These are phyloP conservation scores for Euzophera pinguis DNA, from an alignment of 2,888 invertebrate genomes.

Conservation along the genomic window DNA sequence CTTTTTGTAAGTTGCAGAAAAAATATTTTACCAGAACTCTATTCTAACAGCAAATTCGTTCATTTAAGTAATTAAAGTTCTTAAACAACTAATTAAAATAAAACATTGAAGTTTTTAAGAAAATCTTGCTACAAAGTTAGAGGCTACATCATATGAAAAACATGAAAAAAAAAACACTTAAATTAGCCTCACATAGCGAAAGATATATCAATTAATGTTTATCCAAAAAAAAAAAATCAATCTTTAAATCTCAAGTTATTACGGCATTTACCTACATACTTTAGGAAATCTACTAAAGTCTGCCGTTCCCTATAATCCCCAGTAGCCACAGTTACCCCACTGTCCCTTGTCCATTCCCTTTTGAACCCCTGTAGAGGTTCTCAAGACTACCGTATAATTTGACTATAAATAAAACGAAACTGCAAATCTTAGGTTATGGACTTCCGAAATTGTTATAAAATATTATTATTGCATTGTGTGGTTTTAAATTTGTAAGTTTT, in stretches of 20 bases:
- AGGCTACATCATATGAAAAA: too few relatives aligned
- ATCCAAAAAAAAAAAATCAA: background rate
- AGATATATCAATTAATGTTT: too few relatives aligned
- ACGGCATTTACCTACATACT: background rate
- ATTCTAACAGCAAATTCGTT: too few relatives aligned
- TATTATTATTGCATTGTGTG: background rate
- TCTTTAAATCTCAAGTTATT: background rate
- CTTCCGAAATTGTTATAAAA: slow-evolving; percentile 5
- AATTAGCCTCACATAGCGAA: too few relatives aligned
- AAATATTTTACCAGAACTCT: too few relatives aligned
- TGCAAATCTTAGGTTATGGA: slow-evolving; percentile 62
- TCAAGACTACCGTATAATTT: slow-evolving; percentile 71
- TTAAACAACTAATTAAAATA: too few relatives aligned
- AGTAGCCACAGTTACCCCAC: background rate
- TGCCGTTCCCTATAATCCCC: slow-evolving; percentile 10
- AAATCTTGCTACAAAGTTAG: too few relatives aligned
- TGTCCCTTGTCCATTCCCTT: slow-evolving; percentile 11
- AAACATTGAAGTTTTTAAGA: too few relatives aligned
- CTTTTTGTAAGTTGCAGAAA: too few relatives aligned
- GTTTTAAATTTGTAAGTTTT: background rate
- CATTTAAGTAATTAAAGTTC: too few relatives aligned
- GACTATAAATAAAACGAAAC: slow-evolving; percentile 72
- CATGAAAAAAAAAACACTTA: too few relatives aligned
- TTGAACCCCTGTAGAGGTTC: slow-evolving; percentile 34
- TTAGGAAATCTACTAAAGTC: slow-evolving; percentile 25